phyloP scores from a whole-genome alignment of 2,797 vertebrate genomes.

The Hybognathus amarus region DNA sequence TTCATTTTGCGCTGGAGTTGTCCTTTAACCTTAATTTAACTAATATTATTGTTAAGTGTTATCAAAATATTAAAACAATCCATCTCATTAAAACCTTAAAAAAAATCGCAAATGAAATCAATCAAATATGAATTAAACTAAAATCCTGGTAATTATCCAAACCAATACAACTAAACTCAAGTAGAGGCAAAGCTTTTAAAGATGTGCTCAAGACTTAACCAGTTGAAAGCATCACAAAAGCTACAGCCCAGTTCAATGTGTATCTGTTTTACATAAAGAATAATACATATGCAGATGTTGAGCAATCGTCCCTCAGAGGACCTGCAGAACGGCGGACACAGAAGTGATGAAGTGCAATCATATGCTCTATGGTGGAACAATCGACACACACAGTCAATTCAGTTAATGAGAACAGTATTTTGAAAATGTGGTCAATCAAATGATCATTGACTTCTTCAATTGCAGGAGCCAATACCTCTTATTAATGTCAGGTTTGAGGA shows the following conservation, averaged over 20 bases:
- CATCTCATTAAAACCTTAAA: background rate
- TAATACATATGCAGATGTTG: background rate
- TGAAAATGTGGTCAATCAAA: background rate
- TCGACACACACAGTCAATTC: background rate
- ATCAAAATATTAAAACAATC: too few species aligned
- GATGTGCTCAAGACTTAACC: conserved; percentile 40
- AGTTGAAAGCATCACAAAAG: conserved; percentile 11
- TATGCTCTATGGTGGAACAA: conserved; percentile 1
- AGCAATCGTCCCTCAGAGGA: background rate
- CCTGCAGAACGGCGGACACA: too few species aligned
- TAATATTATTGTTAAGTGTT: too few species aligned
- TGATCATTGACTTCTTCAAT: background rate
- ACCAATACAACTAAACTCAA: conserved; percentile 62
- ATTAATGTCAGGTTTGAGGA: background rate
- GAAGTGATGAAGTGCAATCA: background rate
- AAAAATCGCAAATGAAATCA: background rate
- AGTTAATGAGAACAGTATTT: background rate
- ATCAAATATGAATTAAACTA: background rate
- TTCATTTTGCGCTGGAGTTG: too few species aligned
- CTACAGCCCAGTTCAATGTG: background rate
- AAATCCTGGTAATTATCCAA: conserved; percentile 66
- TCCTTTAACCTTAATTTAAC: too few species aligned
- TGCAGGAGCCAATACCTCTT: too few species aligned
- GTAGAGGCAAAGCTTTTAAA: conserved; percentile 40
- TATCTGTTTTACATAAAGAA: background rate